A percentile compares a stretch with the other conserved stretches of the same genome.
Conservation (phyloP, 2,797 vertebrate genomes). For the Luscinia luscinia region DNA sequence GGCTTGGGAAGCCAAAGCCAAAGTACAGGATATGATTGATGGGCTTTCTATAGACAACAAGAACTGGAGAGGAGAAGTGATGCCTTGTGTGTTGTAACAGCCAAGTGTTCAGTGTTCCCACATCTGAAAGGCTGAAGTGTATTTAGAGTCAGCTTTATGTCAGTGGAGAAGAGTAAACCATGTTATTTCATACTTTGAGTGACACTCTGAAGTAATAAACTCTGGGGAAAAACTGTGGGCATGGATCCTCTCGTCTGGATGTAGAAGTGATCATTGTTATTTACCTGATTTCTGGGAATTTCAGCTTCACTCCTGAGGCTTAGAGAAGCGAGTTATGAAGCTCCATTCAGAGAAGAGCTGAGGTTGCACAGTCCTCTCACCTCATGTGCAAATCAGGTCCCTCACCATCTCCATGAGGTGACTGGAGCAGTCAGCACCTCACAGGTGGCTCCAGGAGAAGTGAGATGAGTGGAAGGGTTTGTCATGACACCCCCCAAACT, state of each 20-base stretch:
- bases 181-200: background rate
- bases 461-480: background rate
- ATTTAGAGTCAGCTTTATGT: background rate
- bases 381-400: background rate
- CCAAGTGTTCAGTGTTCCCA: background rate
- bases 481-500: background rate
- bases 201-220: background rate
- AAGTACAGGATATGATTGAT: slow-evolving; percentile 1
- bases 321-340: background rate
- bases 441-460: background rate
- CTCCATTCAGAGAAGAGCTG: background rate
- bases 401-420: background rate
- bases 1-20: background rate
- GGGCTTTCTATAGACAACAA: slow-evolving; percentile 8
- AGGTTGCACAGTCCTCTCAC: background rate
- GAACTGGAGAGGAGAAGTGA: background rate
- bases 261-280: background rate
- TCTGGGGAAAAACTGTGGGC: background rate
- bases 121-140: background rate
- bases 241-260: background rate
- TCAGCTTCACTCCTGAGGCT: background rate
- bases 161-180: background rate
- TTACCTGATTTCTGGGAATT: background rate
- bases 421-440: background rate
- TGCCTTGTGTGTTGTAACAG: background rate